These are phyloP conservation scores for Eilema sororculum DNA, from an alignment of 2,888 invertebrate genomes.

Conservation along the genomic window DNA sequence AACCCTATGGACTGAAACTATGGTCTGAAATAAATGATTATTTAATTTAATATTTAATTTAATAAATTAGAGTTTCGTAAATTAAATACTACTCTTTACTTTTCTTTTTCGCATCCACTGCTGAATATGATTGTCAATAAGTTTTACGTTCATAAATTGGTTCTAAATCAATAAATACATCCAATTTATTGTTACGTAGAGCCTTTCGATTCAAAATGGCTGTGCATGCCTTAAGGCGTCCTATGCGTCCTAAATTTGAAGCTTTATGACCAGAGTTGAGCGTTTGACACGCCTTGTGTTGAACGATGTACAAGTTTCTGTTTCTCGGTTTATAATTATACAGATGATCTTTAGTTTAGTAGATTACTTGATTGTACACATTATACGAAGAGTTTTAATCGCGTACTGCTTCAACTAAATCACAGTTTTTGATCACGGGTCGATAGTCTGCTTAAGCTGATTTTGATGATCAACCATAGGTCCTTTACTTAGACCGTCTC, in stretches of 20 bases:
- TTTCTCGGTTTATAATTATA: conserved; percentile 42
- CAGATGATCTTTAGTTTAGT: conserved; percentile 44
- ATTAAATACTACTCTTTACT: too few species aligned
- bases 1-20: too few species aligned
- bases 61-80: too few species aligned
- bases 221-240: not conserved
- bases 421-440: not conserved
- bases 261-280: conserved; percentile 43
- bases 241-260: not conserved
- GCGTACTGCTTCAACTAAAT: not conserved
- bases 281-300: conserved; percentile 59
- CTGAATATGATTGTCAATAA: not conserved
- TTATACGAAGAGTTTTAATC: not conserved
- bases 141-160: not conserved
- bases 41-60: too few species aligned
- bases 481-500: too few species aligned
- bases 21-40: too few species aligned
- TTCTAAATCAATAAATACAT: conserved; percentile 2
- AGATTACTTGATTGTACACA: conserved; percentile 22
- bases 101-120: not conserved
- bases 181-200: not conserved
- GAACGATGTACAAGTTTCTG: conserved; percentile 58
- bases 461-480: too few species aligned
- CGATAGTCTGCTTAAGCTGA: too few species aligned
- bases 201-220: not conserved